Evolutionary conservation across 64 coral and sea anemone species (phyloP), one percentile per base, ranked within the genome.

Genomic region (Actinia tenebrosa): DNA sequence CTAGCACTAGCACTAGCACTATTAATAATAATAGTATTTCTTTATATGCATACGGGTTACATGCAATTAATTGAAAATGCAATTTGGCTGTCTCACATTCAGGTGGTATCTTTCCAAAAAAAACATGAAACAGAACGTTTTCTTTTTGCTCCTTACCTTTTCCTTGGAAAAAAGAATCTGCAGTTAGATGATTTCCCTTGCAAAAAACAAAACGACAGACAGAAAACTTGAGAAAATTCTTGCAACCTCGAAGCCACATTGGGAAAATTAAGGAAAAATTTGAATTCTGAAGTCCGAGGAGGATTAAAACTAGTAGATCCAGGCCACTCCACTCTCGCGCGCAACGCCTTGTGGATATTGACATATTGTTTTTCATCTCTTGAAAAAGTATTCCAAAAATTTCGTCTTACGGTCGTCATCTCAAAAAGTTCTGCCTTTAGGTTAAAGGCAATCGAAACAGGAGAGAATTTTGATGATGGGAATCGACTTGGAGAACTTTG

Each of bases 401-500:
- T 75, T 25, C 53, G 2, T 13, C 42, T 75, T 75, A n/a, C 26
- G 2, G 42, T 69, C 69, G 13, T 30, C 26, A 75, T 13, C 26
- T 30, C 10, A 11, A 75, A 25, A 75, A 1, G 22, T 58, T 75
- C 10, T 43, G 26, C 26, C 13, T 75, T 75, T 42, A 2, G 10
- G 15, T 75, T 27, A 42, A 42, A 16, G 10, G 13, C n/a, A 18
- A 42, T 75, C 13, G 26, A 42, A 42, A 25, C 13, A 9, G 69
- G 42, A 25, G 25, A 25, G 15, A 42, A 14, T 26, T 37, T 75
- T 27, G 13, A 81, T 15, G 45, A 95, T 99, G 97, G 97, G 93
- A 52, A 23, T 99, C 10, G 89, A 93, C 44, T 72, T 93, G 17
- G 91, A 95, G 81, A 62, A 86, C 53, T 95, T 99, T 47, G 91